phyloP scores from a whole-genome alignment of 1,140 invertebrate genomes.

The Drosophila kepulauana region DNA sequence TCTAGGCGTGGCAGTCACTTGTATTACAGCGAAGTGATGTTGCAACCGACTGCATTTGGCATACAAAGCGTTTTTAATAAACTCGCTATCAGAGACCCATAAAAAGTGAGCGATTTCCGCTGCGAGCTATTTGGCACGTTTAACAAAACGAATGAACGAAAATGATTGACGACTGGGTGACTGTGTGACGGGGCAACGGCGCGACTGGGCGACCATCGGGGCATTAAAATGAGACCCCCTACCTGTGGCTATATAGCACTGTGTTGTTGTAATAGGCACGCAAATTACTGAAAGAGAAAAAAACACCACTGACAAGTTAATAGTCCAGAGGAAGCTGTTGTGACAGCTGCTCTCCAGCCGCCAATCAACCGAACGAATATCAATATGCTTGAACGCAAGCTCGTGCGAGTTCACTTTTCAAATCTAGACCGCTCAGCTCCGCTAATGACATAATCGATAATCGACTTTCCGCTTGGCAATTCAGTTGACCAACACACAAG shows the following conservation, averaged over 20 bases:
- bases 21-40: conserved; percentile 6
- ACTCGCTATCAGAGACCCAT: conserved; percentile 38
- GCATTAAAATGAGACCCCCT: conserved; percentile 15
- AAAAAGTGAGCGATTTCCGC: conserved; percentile 69
- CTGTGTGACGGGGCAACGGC: conserved; percentile 18
- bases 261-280: conserved; percentile 50
- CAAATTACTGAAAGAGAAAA: conserved; percentile 45
- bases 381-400: conserved; percentile 32
- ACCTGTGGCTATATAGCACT: neutral
- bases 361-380: conserved; percentile 24
- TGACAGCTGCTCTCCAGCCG: conserved; percentile 38
- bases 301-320: conserved; percentile 73
- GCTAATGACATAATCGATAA: conserved; percentile 69
- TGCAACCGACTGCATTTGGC: conserved; percentile 34
- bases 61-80: conserved; percentile 37
- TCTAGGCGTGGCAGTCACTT: conserved; percentile 11
- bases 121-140: conserved; percentile 72
- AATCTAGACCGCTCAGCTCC: conserved; percentile 40
- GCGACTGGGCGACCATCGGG: conserved; percentile 35
- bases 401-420: conserved; percentile 46
- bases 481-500: conserved; percentile 42
- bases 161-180: conserved; percentile 68
- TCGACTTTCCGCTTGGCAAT: conserved; percentile 52
- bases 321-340: conserved; percentile 53
- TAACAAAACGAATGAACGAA: conserved; percentile 76